Percentiles rank a stretch among this genome's conserved stretches.
Evolutionary conservation across 2,888 invertebrate species (phyloP).

Genomic region (Apotomis capreana): DNA sequence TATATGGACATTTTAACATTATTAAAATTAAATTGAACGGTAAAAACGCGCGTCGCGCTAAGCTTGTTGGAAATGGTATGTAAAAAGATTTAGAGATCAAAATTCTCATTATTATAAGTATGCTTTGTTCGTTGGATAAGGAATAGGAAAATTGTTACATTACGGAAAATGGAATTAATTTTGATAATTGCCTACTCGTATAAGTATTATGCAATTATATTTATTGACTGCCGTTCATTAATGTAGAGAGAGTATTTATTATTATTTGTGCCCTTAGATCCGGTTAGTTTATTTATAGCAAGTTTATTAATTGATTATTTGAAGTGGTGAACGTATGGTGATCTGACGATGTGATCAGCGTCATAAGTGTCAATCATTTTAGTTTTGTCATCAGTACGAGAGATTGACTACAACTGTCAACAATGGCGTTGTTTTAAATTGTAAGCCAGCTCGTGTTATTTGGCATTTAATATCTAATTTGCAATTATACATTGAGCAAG

Average conservation of each 20-base stretch:
- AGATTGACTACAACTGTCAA: background rate
- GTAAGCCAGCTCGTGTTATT: background rate
- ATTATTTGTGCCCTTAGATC: conserved; percentile 38
- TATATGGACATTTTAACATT: conserved; percentile 66
- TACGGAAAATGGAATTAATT: conserved; percentile 64
- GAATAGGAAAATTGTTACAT: conserved; percentile 72
- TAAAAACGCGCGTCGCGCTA: conserved; percentile 69
- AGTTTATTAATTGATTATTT: conserved; percentile 29
- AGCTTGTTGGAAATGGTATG: conserved; percentile 75
- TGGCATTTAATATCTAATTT: background rate
- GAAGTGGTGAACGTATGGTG: conserved; percentile 26
- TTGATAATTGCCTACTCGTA: conserved; percentile 46
- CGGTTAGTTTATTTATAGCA: conserved; percentile 33
- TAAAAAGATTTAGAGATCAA: conserved; percentile 65
- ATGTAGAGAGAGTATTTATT: conserved; percentile 41
- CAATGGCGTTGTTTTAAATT: background rate
- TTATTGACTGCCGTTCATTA: conserved; percentile 39
- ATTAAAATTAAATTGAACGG: conserved; percentile 61
- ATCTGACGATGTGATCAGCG: background rate
- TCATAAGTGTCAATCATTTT: background rate
- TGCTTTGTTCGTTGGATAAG: conserved; percentile 71
- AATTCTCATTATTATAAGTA: conserved; percentile 65
- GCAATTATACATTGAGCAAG: background rate
- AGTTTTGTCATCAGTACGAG: background rate
- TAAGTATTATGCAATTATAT: conserved; percentile 49